These are phyloP conservation scores for crab-eating macaque (Macaca fascicularis) DNA, from an alignment of 2,113 vertebrate species.

Conservation along the genomic window T2T-MFA8v1.1 NC_088390.1:87683001-87683500, in stretches of 20 bases:
- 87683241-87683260: background rate
- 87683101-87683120: background rate
- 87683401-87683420: slow-evolving; percentile 73
- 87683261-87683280: background rate
- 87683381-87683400: slow-evolving; percentile 75
- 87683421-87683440: slow-evolving; percentile 74
- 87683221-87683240: background rate
- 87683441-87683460: slow-evolving; percentile 79
- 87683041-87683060: background rate
- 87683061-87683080: background rate
- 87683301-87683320: background rate
- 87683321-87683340: background rate
- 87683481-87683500: slow-evolving; percentile 65
- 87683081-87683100: background rate
- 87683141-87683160: background rate
- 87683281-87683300: background rate
- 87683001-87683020: background rate
- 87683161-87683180: background rate
- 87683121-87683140: background rate
- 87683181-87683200: background rate
- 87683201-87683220: background rate
- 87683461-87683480: slow-evolving; percentile 78
- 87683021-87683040: background rate
- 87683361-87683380: slow-evolving; percentile 71
- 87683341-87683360: fast-evolving